These are phyloP conservation scores for Stenurella melanura DNA, from an alignment of 2,888 invertebrate species.

Conservation along the genomic window DNA sequence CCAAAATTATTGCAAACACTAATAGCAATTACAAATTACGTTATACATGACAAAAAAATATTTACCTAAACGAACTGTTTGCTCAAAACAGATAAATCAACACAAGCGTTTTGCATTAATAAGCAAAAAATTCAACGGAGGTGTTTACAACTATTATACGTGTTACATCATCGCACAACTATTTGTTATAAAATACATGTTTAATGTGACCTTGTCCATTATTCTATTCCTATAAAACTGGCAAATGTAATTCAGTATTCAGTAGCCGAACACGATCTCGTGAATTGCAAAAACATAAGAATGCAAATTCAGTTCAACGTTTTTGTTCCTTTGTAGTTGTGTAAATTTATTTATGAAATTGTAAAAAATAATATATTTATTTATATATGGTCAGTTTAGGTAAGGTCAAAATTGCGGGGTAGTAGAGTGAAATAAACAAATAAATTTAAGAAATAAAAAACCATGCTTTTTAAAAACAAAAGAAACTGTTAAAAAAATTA, in stretches of 20 bases:
- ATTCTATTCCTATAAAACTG: background rate
- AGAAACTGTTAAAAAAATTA: too few relatives aligned
- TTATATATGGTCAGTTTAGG: background rate
- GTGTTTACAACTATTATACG: conserved; percentile 3
- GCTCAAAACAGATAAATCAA: conserved; percentile 21
- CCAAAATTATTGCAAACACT: too few relatives aligned
- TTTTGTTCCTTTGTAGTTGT: background rate
- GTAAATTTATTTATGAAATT: background rate
- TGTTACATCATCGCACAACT: conserved; percentile 3
- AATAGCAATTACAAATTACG: background rate
- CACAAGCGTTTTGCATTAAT: conserved; percentile 11
- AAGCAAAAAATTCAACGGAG: conserved; percentile 10
- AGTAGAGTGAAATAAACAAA: too few relatives aligned
- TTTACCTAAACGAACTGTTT: background rate
- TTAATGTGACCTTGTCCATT: background rate
- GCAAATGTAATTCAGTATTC: background rate
- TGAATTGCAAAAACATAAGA: background rate
- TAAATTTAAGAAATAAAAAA: too few relatives aligned
- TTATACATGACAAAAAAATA: background rate
- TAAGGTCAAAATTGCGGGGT: background rate
- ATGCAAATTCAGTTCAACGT: background rate
- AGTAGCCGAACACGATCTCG: conserved; percentile 6
- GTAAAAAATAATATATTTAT: background rate
- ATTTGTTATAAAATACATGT: conserved; percentile 7
- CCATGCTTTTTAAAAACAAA: too few relatives aligned